A percentile compares a stretch with the other conserved stretches of the same genome.
These are phyloP conservation scores for Lasioglossum morio DNA, from an alignment of 2,888 invertebrate species.

Conservation along the genomic window DNA sequence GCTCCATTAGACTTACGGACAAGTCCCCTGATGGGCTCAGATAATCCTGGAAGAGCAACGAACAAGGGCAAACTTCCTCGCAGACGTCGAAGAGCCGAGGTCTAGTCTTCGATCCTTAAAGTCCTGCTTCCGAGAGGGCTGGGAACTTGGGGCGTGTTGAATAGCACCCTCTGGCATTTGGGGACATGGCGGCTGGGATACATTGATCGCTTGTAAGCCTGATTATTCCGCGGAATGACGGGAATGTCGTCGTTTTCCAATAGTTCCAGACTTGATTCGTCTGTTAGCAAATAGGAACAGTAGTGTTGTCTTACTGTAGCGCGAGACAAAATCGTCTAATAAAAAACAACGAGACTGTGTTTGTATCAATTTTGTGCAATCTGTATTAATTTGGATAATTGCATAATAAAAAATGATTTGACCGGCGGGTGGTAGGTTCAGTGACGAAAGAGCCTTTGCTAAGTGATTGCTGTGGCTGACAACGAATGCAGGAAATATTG, in stretches of 20 bases:
- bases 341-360: not conserved
- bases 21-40: not conserved
- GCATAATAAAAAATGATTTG: too few species aligned
- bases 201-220: not conserved
- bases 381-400: not conserved
- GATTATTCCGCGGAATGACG: not conserved
- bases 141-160: not conserved
- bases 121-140: not conserved
- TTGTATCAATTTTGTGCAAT: not conserved
- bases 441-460: not conserved
- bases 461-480: not conserved
- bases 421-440: too few species aligned
- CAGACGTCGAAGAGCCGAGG: not conserved
- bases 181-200: not conserved
- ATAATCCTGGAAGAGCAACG: constrained; percentile 2
- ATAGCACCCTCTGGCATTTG: not conserved
- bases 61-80: not conserved
- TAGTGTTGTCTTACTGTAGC: not conserved
- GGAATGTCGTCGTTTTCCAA: not conserved
- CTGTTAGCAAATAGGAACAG: not conserved
- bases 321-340: too few species aligned
- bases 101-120: not conserved
- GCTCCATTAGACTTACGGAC: constrained; percentile 9
- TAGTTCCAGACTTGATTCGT: not conserved
- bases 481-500: not conserved